Percentiles rank a stretch among this genome's conserved stretches.
Conservation (phyloP, 2,113 vertebrate species). For the Hippoglossus stenolepis region DNA sequence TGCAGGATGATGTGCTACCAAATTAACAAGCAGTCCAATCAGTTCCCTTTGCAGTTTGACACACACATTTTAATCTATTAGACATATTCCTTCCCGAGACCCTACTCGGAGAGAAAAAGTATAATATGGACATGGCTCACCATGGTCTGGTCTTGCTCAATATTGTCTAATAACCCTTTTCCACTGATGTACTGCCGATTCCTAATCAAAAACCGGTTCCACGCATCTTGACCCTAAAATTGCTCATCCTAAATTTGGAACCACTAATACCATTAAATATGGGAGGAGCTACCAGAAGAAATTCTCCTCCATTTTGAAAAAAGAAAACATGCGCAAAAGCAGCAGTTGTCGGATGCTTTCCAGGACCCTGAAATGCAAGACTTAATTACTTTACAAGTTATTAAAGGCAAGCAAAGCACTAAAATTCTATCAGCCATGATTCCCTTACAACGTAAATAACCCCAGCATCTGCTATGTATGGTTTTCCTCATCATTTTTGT, state of each 20-base stretch:
- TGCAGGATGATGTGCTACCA: background rate
- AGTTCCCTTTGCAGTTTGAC: background rate
- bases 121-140: background rate
- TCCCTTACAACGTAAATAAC: background rate
- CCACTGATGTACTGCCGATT: background rate
- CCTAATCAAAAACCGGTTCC: background rate
- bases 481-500: background rate
- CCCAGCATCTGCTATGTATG: background rate
- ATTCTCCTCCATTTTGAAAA: background rate
- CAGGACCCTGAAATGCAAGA: background rate
- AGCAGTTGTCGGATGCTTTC: background rate
- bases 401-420: background rate
- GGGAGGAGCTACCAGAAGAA: background rate
- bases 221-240: background rate
- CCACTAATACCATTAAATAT: background rate
- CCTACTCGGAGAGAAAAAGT: background rate
- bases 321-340: background rate
- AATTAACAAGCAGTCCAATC: no score
- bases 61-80: no score
- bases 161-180: background rate
- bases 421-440: background rate
- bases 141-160: background rate
- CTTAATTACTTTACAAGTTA: background rate
- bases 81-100: background rate
- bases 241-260: background rate